Conservation (phyloP, 2,888 invertebrate genomes). For the Agriopis leucophaearia region DNA sequence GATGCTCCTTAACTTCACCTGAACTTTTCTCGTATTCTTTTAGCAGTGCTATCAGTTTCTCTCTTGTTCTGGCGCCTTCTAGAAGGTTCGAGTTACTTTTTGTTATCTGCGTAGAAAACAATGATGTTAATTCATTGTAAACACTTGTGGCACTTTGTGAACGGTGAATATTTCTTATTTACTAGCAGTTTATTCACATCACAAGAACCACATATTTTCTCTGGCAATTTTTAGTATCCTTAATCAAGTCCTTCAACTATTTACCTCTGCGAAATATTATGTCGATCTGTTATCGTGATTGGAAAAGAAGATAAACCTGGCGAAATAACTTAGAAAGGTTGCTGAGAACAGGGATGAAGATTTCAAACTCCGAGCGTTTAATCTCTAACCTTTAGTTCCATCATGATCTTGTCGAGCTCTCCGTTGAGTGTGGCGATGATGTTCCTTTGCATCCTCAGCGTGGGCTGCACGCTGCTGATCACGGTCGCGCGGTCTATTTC, state of each 20-base stretch:
- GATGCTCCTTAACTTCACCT: constrained; percentile 80
- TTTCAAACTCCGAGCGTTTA: neutral
- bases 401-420: constrained; percentile 88
- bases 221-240: too few relatives aligned
- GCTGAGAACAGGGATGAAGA: neutral
- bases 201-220: too few relatives aligned
- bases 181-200: too few relatives aligned
- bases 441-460: constrained; percentile 88
- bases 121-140: neutral
- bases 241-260: too few relatives aligned
- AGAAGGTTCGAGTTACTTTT: constrained; percentile 85
- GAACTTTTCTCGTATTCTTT: constrained; percentile 85
- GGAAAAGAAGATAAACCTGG: too few relatives aligned
- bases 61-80: constrained; percentile 82
- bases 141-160: too few relatives aligned
- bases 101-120: constrained; percentile 64
- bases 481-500: constrained; percentile 92
- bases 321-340: neutral
- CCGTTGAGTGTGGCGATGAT: constrained; percentile 87
- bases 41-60: constrained; percentile 83
- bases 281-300: too few relatives aligned
- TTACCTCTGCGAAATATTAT: too few relatives aligned
- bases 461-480: constrained; percentile 89
- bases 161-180: too few relatives aligned
- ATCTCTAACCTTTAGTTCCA: constrained; percentile 84